These are phyloP conservation scores for Drosophila suzukii DNA, from an alignment of 1,140 invertebrate genomes.

Conservation along the genomic window DNA sequence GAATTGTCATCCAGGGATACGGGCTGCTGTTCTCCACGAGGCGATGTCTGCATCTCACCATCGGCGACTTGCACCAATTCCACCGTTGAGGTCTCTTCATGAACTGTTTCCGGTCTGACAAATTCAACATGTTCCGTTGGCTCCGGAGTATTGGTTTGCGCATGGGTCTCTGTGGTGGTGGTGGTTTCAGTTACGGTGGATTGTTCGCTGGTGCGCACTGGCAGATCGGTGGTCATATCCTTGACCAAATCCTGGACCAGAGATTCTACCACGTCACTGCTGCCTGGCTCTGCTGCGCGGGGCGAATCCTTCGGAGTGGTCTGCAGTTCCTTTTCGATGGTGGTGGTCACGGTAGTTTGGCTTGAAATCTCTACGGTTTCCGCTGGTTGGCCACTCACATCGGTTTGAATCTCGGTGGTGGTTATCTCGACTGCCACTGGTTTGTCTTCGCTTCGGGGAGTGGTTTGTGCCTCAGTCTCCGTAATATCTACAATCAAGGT, in stretches of 20 bases:
- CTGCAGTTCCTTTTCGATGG: conserved; percentile 85
- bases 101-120: conserved; percentile 34
- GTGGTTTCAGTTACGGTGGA: conserved; percentile 60
- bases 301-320: conserved; percentile 85
- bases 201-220: conserved; percentile 70
- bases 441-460: conserved; percentile 48
- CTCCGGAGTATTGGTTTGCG: conserved; percentile 84
- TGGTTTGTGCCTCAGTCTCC: conserved; percentile 80
- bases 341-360: conserved; percentile 86
- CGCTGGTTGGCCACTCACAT: conserved; percentile 63
- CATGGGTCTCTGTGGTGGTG: conserved; percentile 83
- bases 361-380: conserved; percentile 86
- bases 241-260: conserved; percentile 83
- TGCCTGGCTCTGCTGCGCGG: conserved; percentile 47
- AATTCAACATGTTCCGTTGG: conserved; percentile 41
- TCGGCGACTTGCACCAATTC: conserved; percentile 76
- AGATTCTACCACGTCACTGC: conserved; percentile 61
- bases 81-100: conserved; percentile 46
- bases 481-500: conserved; percentile 69
- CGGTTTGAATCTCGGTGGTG: conserved; percentile 78
- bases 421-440: conserved; percentile 23
- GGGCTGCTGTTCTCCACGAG: conserved; percentile 66
- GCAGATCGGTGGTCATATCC: conserved; percentile 77
- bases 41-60: conserved; percentile 84
- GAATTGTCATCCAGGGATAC: conserved; percentile 63